phyloP scores from a whole-genome alignment of 2,113 vertebrate genomes.

The Strigops habroptila region DNA sequence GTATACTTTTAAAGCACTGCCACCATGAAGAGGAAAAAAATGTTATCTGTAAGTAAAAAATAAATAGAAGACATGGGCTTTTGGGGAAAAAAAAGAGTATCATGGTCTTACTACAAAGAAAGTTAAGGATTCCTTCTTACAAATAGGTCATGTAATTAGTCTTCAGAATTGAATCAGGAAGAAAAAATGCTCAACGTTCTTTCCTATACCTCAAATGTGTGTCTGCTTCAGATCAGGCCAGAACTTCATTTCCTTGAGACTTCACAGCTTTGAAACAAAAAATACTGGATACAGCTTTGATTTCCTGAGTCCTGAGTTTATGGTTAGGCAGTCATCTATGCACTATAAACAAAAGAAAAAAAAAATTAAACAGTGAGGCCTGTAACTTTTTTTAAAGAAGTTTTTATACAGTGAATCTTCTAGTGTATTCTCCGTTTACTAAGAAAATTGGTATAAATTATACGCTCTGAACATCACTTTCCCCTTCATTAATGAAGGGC shows the following conservation, averaged over 20 bases:
- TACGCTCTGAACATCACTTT: neutral
- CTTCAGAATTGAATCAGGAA: neutral
- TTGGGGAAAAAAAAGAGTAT: neutral
- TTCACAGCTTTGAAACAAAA: neutral
- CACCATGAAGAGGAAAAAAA: neutral
- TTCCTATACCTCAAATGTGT: neutral
- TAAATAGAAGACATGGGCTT: neutral
- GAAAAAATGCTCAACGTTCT: neutral
- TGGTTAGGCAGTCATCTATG: neutral
- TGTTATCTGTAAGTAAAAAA: neutral
- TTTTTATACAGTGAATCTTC: neutral
- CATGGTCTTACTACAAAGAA: neutral
- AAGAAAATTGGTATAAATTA: neutral
- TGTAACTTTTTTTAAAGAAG: neutral
- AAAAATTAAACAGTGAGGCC: neutral
- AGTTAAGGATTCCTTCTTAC: neutral
- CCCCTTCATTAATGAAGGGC: neutral
- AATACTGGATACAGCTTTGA: neutral
- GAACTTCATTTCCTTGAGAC: neutral
- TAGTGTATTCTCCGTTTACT: neutral
- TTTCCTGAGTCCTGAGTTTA: neutral
- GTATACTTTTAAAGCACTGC: neutral
- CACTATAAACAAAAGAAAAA: neutral
- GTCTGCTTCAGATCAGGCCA: neutral
- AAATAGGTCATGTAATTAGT: neutral